Evolutionary conservation across 2,113 vertebrate genomes (phyloP).

Genomic region (Parus major): DNA sequence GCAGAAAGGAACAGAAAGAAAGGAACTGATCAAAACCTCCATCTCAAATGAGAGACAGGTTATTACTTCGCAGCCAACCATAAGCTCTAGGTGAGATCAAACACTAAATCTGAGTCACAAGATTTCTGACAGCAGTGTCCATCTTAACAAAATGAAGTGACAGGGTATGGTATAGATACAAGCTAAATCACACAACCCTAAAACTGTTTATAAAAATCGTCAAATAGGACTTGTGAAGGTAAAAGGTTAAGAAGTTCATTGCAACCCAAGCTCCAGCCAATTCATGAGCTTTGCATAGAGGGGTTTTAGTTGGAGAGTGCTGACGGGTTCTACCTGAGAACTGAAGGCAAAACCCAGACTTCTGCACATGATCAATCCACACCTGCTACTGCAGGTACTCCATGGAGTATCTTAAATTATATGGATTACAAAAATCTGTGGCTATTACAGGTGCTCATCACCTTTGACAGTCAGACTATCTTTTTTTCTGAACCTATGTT

Average conservation of each 20-base stretch:
- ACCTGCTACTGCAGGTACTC: not conserved
- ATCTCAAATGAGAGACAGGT: not conserved
- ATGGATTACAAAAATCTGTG: not conserved
- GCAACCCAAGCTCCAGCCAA: not conserved
- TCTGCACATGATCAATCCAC: not conserved
- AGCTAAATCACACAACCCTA: not conserved
- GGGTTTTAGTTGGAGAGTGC: not conserved
- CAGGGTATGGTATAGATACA: not conserved
- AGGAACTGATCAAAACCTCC: not conserved
- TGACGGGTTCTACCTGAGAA: not conserved
- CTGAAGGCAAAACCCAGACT: not conserved
- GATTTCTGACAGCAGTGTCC: not conserved
- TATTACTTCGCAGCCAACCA: slow-evolving; percentile 1
- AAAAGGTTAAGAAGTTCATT: not conserved
- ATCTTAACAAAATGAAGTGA: not conserved
- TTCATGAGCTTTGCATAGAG: not conserved
- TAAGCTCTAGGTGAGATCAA: not conserved
- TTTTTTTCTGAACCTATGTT: not conserved
- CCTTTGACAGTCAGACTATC: not conserved
- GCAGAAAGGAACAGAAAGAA: not conserved
- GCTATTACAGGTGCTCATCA: not conserved
- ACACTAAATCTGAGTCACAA: not conserved
- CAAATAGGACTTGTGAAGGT: not conserved
- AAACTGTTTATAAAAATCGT: not conserved
- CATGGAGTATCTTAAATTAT: not conserved